Evolutionary conservation across 2,888 invertebrate genomes (phyloP).

Genomic region (Agrotis exclamationis): DNA sequence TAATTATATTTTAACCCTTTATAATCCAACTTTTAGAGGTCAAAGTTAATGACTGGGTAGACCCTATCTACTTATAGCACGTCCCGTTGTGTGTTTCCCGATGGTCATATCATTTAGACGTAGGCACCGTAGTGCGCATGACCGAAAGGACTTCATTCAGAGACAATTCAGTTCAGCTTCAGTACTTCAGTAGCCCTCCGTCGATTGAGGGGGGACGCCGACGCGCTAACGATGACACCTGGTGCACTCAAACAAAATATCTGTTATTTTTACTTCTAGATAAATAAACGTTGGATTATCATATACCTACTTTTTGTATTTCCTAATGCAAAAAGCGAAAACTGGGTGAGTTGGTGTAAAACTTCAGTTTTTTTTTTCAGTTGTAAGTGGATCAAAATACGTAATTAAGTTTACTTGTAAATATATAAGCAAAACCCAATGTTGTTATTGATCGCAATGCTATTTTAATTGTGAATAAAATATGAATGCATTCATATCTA

Average conservation of each 20-base stretch:
- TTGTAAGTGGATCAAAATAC: conserved; percentile 59
- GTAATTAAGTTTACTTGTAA: conserved; percentile 62
- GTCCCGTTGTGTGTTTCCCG: conserved; percentile 6
- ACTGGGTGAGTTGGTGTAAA: conserved; percentile 42
- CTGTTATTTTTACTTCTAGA: conserved; percentile 42
- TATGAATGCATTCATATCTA: not conserved
- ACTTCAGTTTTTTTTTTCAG: conserved; percentile 5
- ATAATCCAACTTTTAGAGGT: not conserved
- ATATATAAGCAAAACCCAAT: conserved; percentile 38
- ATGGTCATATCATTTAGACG: conserved; percentile 27
- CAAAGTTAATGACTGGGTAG: conserved; percentile 24
- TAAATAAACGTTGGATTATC: conserved; percentile 10
- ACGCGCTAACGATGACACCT: conserved; percentile 34
- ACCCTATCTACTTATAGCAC: not conserved
- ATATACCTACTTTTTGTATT: not conserved
- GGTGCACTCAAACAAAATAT: conserved; percentile 26
- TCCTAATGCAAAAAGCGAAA: conserved; percentile 1
- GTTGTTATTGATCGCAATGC: conserved; percentile 51
- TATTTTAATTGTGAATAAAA: conserved; percentile 23
- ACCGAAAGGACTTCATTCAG: conserved; percentile 72
- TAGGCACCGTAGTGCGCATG: conserved; percentile 72
- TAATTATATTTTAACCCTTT: not conserved
- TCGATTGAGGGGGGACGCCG: conserved; percentile 58
- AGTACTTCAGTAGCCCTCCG: conserved; percentile 76
- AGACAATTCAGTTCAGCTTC: conserved; percentile 65